Percentiles rank a stretch among this genome's conserved stretches.
These are phyloP conservation scores for Yponomeuta malinellus DNA, from an alignment of 2,888 invertebrate genomes.

Conservation along the genomic window DNA sequence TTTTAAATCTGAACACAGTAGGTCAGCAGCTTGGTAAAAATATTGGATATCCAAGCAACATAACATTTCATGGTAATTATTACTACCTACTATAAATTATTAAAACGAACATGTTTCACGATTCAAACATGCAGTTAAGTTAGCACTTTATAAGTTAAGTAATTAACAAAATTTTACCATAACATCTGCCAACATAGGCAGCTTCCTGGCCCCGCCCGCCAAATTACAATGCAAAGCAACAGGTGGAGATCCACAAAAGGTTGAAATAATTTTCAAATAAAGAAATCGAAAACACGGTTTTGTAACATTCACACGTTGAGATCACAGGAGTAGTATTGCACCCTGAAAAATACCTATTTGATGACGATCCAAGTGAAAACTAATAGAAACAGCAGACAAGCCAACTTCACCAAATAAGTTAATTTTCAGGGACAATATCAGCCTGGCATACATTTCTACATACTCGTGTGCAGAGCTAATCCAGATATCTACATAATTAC, in stretches of 20 bases:
- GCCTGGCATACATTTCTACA: conserved; percentile 46
- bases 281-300: conserved; percentile 23
- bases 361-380: conserved; percentile 10
- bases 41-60: background rate
- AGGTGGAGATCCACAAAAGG: background rate
- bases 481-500: conserved; percentile 27
- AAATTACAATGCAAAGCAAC: background rate
- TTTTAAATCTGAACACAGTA: conserved; percentile 4
- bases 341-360: conserved; percentile 27
- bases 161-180: background rate
- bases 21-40: background rate
- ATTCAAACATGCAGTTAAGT: too few species aligned
- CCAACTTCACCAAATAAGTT: conserved; percentile 28
- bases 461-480: conserved; percentile 35
- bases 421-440: conserved; percentile 49
- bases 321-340: conserved; percentile 66
- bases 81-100: background rate
- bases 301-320: conserved; percentile 68
- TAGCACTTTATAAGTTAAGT: too few species aligned
- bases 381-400: background rate
- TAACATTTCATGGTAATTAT: background rate
- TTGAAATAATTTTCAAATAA: background rate
- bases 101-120: too few species aligned
- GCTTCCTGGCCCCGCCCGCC: background rate
- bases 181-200: background rate